phyloP scores from a whole-genome alignment of 2,797 vertebrate genomes.

The Lagodon rhomboides region DNA sequence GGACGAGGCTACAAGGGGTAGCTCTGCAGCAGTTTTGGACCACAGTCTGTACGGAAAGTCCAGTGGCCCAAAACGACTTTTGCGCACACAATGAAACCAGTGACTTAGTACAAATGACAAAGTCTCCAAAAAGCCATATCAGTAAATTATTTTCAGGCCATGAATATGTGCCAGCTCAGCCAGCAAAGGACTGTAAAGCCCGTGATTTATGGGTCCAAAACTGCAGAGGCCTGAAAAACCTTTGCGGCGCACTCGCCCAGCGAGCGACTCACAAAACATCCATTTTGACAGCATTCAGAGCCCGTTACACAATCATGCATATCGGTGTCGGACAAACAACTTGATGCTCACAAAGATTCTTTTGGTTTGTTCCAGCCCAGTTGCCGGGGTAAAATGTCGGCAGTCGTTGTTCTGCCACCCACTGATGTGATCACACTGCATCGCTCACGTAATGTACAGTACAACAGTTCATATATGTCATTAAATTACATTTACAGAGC shows the following conservation, averaged over 20 bases:
- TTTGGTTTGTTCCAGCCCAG: not conserved
- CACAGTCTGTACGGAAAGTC: not conserved
- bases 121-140: not conserved
- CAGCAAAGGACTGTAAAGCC: not conserved
- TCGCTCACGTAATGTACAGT: no score
- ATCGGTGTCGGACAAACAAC: not conserved
- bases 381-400: no score
- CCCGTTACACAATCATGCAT: constrained; percentile 3
- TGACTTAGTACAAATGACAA: not conserved
- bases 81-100: not conserved
- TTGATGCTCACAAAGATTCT: not conserved
- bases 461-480: no score
- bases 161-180: constrained; percentile 7
- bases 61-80: not conserved
- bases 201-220: not conserved
- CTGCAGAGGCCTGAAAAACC: not conserved
- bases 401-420: no score
- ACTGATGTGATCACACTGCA: no score
- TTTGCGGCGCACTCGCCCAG: not conserved
- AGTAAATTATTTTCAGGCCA: not conserved
- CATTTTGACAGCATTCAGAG: constrained; percentile 1
- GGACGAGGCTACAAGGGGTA: no score
- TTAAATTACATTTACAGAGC: no score
- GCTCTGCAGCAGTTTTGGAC: not conserved
- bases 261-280: not conserved